Conservation (phyloP, 2,113 vertebrate species). For the Hippocampus abdominalis region DNA sequence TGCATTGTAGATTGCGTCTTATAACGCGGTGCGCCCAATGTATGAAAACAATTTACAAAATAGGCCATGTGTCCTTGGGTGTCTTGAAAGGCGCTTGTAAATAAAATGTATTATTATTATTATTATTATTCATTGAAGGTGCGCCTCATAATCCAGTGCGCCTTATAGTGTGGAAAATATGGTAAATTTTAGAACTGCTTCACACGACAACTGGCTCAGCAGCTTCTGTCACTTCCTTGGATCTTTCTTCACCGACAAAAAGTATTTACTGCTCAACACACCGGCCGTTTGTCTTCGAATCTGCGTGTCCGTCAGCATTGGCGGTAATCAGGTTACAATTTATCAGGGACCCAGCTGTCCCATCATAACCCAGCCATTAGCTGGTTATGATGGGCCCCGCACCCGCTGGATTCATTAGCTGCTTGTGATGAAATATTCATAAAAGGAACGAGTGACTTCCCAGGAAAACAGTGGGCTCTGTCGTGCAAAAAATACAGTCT, state of each 20-base stretch:
- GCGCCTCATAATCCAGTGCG: too few relatives aligned
- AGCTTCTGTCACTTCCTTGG: slow-evolving; percentile 2
- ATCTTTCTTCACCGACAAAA: slow-evolving; percentile 18
- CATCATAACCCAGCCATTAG: too few relatives aligned
- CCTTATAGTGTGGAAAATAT: too few relatives aligned
- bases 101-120: too few relatives aligned
- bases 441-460: slow-evolving; percentile 64
- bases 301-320: slow-evolving; percentile 33
- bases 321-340: slow-evolving; percentile 51
- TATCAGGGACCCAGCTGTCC: slow-evolving; percentile 32
- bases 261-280: slow-evolving; percentile 24
- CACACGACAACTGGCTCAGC: too few relatives aligned
- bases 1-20: too few relatives aligned
- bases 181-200: too few relatives aligned
- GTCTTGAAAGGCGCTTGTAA: too few relatives aligned
- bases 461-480: slow-evolving; percentile 44
- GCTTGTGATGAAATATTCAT: slow-evolving; percentile 69
- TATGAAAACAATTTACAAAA: too few relatives aligned
- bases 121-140: too few relatives aligned
- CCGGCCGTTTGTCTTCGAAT: slow-evolving; percentile 36
- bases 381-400: slow-evolving; percentile 49
- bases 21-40: too few relatives aligned
- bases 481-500: slow-evolving; percentile 66
- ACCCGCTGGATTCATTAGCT: slow-evolving; percentile 60
- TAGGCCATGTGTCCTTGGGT: too few relatives aligned